These are phyloP conservation scores for Dryoscopus gambensis DNA, from an alignment of 2,113 vertebrate genomes.

Conservation along the genomic window DNA sequence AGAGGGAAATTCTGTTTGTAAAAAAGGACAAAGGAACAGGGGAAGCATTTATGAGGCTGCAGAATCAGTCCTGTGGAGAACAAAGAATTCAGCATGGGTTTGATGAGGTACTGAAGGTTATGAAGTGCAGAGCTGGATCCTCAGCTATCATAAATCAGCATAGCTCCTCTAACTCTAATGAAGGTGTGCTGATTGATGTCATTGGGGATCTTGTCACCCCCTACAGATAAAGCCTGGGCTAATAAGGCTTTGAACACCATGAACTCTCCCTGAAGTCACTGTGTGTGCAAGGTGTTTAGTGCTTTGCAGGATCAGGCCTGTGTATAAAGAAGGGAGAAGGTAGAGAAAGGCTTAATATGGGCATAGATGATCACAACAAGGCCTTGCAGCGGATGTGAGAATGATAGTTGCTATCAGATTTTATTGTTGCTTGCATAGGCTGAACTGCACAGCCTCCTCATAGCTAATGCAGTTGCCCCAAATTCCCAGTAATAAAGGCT, in stretches of 20 bases:
- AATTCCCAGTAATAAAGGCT: neutral
- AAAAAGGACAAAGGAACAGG: neutral
- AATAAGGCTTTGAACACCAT: conserved; percentile 26
- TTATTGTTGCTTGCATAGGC: neutral
- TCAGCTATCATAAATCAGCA: conserved; percentile 8
- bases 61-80: conserved; percentile 38
- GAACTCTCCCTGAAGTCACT: neutral
- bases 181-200: conserved; percentile 29
- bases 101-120: conserved; percentile 43
- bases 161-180: conserved; percentile 26
- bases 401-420: neutral
- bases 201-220: conserved; percentile 18
- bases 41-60: conserved; percentile 19
- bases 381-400: neutral
- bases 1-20: conserved; percentile 13
- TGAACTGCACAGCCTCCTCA: neutral
- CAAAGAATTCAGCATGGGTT: conserved; percentile 37
- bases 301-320: neutral
- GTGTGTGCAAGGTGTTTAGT: neutral
- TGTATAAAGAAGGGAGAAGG: neutral
- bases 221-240: conserved; percentile 11
- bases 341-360: neutral
- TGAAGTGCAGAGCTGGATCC: conserved; percentile 9
- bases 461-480: neutral
- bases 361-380: neutral